These are phyloP conservation scores for Lepus europaeus DNA, from an alignment of 2,113 vertebrate species.

Conservation along the genomic window DNA sequence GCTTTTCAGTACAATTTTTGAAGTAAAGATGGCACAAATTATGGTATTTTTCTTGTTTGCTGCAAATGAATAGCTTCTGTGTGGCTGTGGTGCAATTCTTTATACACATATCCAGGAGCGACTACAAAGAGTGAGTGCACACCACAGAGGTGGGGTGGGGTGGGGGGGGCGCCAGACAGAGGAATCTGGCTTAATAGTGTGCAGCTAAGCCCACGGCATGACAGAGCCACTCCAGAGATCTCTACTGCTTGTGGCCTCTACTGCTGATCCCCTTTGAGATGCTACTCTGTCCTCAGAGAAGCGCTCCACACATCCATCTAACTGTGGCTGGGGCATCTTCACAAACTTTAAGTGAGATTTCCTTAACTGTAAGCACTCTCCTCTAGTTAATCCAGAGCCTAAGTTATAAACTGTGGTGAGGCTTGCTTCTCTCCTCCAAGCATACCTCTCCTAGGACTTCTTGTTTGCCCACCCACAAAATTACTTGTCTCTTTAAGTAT, in stretches of 20 bases:
- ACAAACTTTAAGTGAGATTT: too few relatives aligned
- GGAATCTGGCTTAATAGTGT: fast-evolving
- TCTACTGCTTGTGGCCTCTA: too few relatives aligned
- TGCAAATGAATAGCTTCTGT: neutral
- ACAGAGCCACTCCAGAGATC: fast-evolving
- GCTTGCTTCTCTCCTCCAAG: neutral
- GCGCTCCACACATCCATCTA: too few relatives aligned
- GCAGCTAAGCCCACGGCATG: fast-evolving
- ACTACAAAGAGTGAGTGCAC: neutral
- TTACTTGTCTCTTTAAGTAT: neutral
- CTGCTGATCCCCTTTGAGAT: fast-evolving
- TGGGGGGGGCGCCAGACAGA: neutral
- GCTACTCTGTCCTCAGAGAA: too few relatives aligned
- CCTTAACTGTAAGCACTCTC: neutral
- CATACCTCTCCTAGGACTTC: neutral
- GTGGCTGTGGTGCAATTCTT: neutral
- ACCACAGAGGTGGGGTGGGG: too few relatives aligned
- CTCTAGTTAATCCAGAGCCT: neutral
- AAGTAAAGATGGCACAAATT: neutral
- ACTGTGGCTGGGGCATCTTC: fast-evolving
- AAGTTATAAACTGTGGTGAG: neutral
- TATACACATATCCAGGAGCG: neutral
- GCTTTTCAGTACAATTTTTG: neutral
- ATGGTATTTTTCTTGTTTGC: neutral
- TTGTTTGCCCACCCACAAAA: neutral